These are phyloP conservation scores for Matsumurasca onukii DNA, from an alignment of 1,140 invertebrate genomes.

Conservation along the genomic window DNA sequence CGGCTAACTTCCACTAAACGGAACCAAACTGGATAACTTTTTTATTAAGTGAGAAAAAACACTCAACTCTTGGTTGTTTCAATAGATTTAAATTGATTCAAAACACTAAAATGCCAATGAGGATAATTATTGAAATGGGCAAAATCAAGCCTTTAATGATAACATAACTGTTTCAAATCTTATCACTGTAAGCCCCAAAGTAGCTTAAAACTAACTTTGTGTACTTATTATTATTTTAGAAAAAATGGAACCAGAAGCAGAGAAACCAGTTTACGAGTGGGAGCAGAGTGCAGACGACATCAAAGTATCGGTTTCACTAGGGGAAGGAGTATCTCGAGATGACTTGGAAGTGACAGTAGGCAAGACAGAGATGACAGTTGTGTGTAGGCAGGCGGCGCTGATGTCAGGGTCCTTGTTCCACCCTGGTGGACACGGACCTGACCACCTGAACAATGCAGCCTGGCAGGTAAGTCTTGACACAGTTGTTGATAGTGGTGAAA, in stretches of 20 bases:
- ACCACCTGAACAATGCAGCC: conserved; percentile 62
- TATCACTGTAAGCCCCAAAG: no score
- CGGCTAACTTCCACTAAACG: no score
- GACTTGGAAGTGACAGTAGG: conserved; percentile 55
- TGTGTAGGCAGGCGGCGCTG: conserved; percentile 55
- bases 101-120: no score
- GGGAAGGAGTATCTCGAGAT: conserved; percentile 50
- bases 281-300: conserved; percentile 67
- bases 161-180: no score
- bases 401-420: conserved; percentile 58
- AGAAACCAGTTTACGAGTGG: conserved; percentile 51
- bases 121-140: no score
- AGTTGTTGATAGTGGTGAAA: not conserved
- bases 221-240: conserved; percentile 33
- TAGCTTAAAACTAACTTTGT: no score
- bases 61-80: no score
- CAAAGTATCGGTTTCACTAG: conserved; percentile 58
- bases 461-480: conserved; percentile 46
- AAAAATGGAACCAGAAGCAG: conserved; percentile 8
- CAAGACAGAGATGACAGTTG: conserved; percentile 51
- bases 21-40: no score
- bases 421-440: conserved; percentile 56
- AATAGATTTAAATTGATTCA: no score
- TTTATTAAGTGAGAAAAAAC: no score
- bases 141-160: no score